Percentiles rank a stretch among this genome's conserved stretches.
Evolutionary conservation across 2,113 vertebrate species (phyloP).

Genomic region (human (Homo sapiens)): GRCh38 chr11:20968501-20969000

Average conservation of each 20-base stretch:
- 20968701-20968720: neutral
- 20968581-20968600: neutral
- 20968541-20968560: neutral
- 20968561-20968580: neutral
- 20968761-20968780: neutral
- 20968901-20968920: neutral
- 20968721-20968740: neutral
- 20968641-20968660: neutral
- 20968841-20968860: neutral
- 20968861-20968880: neutral
- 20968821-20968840: neutral
- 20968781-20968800: accelerated
- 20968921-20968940: neutral
- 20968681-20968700: neutral
- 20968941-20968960: neutral
- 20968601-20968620: neutral
- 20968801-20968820: neutral
- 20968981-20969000: neutral
- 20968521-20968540: neutral
- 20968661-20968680: neutral
- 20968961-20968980: neutral
- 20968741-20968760: neutral
- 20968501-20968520: too few species aligned
- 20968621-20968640: neutral
- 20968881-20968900: neutral